Evolutionary conservation across 2,797 vertebrate genomes (phyloP).

Genomic region (Chrosomus eos): DNA sequence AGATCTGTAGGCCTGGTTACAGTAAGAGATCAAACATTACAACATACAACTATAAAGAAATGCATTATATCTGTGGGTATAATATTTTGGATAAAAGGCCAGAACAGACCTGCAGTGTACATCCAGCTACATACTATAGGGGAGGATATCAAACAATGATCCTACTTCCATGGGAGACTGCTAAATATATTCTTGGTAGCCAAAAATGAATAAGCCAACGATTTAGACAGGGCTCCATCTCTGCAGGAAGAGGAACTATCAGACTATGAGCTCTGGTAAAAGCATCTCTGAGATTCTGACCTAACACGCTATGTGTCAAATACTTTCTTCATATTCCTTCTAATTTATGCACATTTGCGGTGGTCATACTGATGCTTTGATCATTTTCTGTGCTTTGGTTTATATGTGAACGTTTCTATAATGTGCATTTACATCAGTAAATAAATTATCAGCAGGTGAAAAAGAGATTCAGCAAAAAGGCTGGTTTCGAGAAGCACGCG

Average conservation of each 20-base stretch:
- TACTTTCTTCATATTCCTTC: background rate
- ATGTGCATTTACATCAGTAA: background rate
- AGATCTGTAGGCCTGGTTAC: slow-evolving; percentile 36
- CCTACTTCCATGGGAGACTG: slow-evolving; percentile 8
- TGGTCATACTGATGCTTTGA: background rate
- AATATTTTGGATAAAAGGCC: slow-evolving; percentile 42
- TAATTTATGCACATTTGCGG: background rate
- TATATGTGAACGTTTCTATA: background rate
- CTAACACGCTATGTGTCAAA: background rate
- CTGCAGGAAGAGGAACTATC: slow-evolving; percentile 35
- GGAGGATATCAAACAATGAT: slow-evolving; percentile 33
- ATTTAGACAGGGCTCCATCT: slow-evolving; percentile 23
- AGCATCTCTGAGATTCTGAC: slow-evolving; percentile 22
- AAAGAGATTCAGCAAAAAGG: slow-evolving; percentile 46
- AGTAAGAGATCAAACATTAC: slow-evolving; percentile 44
- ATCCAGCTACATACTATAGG: background rate
- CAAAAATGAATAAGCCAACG: slow-evolving; percentile 23
- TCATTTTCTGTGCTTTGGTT: background rate
- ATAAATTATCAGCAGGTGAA: slow-evolving; percentile 42
- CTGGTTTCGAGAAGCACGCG: slow-evolving; percentile 38
- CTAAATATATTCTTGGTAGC: slow-evolving; percentile 31
- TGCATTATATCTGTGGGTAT: slow-evolving; percentile 3
- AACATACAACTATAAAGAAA: slow-evolving; percentile 33
- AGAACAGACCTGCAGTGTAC: slow-evolving; percentile 14
- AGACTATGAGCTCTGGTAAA: slow-evolving; percentile 32